Evolutionary conservation across 2,888 invertebrate genomes (phyloP).

Genomic region (Leptopterna dolabrata): DNA sequence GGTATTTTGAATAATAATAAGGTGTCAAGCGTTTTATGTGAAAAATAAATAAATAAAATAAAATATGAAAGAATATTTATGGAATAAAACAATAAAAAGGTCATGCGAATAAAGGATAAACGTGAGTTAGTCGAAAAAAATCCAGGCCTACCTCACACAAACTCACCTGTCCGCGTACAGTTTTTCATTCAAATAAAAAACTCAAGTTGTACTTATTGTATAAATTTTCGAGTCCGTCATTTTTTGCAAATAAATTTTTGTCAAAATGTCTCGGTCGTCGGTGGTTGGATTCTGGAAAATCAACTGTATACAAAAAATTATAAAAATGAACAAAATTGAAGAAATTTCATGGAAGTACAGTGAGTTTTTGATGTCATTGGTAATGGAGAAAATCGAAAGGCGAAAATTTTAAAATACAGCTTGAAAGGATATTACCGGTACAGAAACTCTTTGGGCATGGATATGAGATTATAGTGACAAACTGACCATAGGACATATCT

Average conservation of each 20-base stretch:
- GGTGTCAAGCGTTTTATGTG: background rate
- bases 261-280: constrained; percentile 39
- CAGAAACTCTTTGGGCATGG: background rate
- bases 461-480: background rate
- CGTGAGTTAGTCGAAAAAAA: constrained; percentile 43
- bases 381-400: background rate
- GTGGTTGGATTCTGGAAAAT: constrained; percentile 49
- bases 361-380: background rate
- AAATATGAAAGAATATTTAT: background rate
- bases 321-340: background rate
- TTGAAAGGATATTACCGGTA: no score
- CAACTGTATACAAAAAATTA: constrained; percentile 3
- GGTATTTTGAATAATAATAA: background rate
- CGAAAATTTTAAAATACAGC: no score
- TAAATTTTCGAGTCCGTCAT: constrained; percentile 41
- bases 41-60: background rate
- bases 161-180: constrained; percentile 48
- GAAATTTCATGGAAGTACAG: background rate
- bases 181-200: constrained; percentile 8
- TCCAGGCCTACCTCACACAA: constrained; percentile 14
- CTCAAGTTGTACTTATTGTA: constrained; percentile 3
- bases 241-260: constrained; percentile 16
- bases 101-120: constrained; percentile 33
- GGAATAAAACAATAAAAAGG: background rate
- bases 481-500: background rate